Evolutionary conservation across 2,888 invertebrate genomes (phyloP), one percentile per base, ranked within the genome.

Genomic region (Cremastobaeus sp.): DNA sequence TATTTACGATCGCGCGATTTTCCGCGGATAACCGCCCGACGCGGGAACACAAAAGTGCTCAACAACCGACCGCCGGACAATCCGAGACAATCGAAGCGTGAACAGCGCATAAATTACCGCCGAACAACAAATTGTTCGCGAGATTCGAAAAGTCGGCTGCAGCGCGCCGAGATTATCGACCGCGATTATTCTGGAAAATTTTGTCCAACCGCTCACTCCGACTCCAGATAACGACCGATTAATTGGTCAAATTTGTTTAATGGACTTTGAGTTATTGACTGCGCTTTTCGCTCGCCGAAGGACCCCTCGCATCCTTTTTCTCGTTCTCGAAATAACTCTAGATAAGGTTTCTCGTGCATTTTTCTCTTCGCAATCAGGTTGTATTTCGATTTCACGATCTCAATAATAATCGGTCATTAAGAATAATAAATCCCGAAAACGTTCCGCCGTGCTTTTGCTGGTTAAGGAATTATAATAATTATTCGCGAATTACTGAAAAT

Each of bases 31-130:
- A 59, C 5, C 18, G n/a, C 41, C 5, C 11, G 30, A 11, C 28
- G 2, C 1, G 0, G 15, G 5, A 35, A 21, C 35, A 35, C 11
- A 57, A 62, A 52, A 62, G 30, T 50, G 32, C 14, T 14, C 21
- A 52, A 50, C 41, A 52, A 52, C 62, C 20, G 17, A 50, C 32
- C 39, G 62, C 8, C 39, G 50, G 34, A 48, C 60, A 62, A 62
- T 39, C 43, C 43, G 34, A n/a, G 37, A 57, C 57, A 66, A 66
- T 66, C 66, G 57, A 55, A 66, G 48, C 66, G 66, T 66, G 66
- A 66, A 66, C 57, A 4, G 32, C 25, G 50, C 48, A 66, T 66
- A 66, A 66, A 66, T 66, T 57, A 50, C 50, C 11, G 34, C 32
- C 57, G 43, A 55, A 41, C 34, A 66, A 66, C 66, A 66, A 66